Percentiles rank a stretch among this genome's conserved stretches.
Conservation (phyloP, 1,140 invertebrate genomes). For the Polypedilum pembai region DNA sequence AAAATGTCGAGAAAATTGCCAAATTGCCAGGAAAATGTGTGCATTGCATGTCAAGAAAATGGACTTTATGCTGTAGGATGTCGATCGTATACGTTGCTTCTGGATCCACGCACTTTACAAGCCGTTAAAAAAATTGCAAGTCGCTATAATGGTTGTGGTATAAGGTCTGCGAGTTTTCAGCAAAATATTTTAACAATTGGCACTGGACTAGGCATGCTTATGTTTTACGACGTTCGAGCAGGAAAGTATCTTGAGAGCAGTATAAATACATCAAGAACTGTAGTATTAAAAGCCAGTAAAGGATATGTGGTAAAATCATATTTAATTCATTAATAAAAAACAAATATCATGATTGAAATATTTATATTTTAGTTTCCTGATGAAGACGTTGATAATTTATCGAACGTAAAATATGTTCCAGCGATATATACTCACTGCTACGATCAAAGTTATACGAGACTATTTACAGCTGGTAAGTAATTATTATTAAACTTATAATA, state of each 20-base stretch:
- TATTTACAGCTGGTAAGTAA: conserved; percentile 70
- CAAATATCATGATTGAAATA: background rate
- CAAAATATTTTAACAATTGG: conserved; percentile 86
- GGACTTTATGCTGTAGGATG: conserved; percentile 88
- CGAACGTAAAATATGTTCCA: conserved; percentile 79
- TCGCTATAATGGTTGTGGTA: conserved; percentile 74
- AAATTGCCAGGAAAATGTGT: conserved; percentile 87
- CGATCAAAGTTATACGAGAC: conserved; percentile 74
- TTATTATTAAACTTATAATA: background rate
- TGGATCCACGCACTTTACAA: conserved; percentile 75
- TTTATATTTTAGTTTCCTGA: conserved; percentile 61
- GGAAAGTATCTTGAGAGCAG: conserved; percentile 86
- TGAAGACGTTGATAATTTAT: conserved; percentile 73
- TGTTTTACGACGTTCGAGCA: conserved; percentile 89
- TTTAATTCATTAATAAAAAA: background rate
- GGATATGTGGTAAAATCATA: conserved; percentile 74
- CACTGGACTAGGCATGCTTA: conserved; percentile 80
- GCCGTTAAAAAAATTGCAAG: conserved; percentile 60
- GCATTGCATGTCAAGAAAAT: conserved; percentile 72
- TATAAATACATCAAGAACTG: conserved; percentile 78
- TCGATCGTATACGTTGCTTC: conserved; percentile 80
- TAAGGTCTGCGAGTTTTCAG: conserved; percentile 84
- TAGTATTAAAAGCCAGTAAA: conserved; percentile 78
- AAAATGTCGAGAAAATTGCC: conserved; percentile 79
- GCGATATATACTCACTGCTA: conserved; percentile 96